Evolutionary conservation across 2,113 vertebrate genomes (phyloP).

Genomic region (Cryptomyrus ogoouensis): DNA sequence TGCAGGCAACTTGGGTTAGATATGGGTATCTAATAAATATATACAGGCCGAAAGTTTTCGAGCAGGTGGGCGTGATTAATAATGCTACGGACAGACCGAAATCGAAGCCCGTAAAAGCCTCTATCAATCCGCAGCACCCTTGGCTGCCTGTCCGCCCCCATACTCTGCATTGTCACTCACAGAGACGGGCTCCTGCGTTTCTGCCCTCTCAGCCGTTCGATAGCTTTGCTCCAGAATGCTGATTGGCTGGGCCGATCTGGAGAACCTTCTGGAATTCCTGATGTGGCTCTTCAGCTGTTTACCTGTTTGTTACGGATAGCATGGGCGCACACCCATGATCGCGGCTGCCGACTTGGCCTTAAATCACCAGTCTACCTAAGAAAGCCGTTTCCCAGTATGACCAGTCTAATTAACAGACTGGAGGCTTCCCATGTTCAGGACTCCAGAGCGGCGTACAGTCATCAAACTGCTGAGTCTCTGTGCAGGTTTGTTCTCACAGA

Average conservation of each 20-base stretch:
- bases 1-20: neutral
- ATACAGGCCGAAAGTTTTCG: neutral
- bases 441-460: neutral
- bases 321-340: neutral
- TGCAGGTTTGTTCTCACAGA: neutral
- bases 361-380: neutral
- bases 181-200: neutral
- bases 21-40: neutral
- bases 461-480: neutral
- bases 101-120: neutral
- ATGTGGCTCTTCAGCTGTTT: neutral
- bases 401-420: neutral
- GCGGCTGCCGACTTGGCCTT: neutral
- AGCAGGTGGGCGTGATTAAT: neutral
- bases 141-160: neutral
- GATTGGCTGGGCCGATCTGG: neutral
- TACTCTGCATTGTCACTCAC: neutral
- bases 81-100: neutral
- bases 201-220: neutral
- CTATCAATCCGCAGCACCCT: neutral
- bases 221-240: neutral
- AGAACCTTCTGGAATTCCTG: neutral
- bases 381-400: neutral
- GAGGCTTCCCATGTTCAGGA: neutral
- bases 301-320: neutral